Evolutionary conservation across 2,113 vertebrate species (phyloP).

Genomic region (Chlorodrepanis virens): DNA sequence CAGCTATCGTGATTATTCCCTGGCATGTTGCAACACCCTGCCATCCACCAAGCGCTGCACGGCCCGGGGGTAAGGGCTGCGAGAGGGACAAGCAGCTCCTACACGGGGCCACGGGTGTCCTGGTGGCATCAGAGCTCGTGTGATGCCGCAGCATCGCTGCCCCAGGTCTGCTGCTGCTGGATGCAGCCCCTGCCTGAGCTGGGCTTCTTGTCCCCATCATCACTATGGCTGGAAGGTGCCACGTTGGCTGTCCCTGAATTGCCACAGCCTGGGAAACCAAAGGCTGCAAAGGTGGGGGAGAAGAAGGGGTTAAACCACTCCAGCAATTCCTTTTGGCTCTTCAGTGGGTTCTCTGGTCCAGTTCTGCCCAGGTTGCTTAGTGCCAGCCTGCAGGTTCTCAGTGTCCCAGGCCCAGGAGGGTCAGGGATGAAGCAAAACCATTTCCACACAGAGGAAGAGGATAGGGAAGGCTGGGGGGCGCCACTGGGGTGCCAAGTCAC

Average conservation of each 20-base stretch:
- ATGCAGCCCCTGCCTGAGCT: not conserved
- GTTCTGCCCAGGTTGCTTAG: not conserved
- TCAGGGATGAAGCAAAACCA: not conserved
- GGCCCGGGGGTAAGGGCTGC: not conserved
- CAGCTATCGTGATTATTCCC: constrained; percentile 46
- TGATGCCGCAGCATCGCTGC: not conserved
- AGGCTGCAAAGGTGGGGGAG: not conserved
- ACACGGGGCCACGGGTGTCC: accelerated
- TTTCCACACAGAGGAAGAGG: not conserved
- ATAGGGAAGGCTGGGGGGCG: not conserved
- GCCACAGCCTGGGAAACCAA: not conserved
- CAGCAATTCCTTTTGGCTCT: not conserved
- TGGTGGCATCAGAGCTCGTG: not conserved
- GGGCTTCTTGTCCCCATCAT: not conserved
- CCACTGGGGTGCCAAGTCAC: not conserved
- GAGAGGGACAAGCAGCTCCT: not conserved
- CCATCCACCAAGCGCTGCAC: not conserved
- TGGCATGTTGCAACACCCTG: constrained; percentile 2
- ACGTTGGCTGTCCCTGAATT: not conserved
- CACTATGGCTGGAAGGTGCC: not conserved
- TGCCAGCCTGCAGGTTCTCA: not conserved
- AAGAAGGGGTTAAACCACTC: not conserved
- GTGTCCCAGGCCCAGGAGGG: not conserved
- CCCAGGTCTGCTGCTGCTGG: not conserved
- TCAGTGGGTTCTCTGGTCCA: not conserved